Percentiles rank a stretch among this genome's conserved stretches.
These are phyloP conservation scores for Phenganax marumi DNA, from an alignment of 92 coral and sea anemone species.

Conservation along the genomic window DNA sequence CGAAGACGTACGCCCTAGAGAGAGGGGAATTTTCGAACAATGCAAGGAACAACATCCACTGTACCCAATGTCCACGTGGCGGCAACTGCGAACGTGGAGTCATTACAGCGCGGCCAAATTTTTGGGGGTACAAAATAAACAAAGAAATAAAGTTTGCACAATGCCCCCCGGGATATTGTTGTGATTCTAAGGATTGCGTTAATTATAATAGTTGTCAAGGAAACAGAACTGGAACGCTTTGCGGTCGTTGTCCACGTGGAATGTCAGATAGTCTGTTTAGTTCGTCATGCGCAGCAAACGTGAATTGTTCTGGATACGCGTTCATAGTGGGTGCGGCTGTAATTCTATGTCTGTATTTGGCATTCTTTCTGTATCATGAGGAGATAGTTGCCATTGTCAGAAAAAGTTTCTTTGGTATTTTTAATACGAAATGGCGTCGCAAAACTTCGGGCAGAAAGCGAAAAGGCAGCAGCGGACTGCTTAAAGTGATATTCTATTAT, in stretches of 20 bases:
- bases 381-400: not conserved
- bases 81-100: conserved; percentile 7
- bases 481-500: conserved; percentile 32
- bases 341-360: not conserved
- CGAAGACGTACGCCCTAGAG: conserved; percentile 6
- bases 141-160: not conserved
- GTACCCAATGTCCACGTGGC: conserved; percentile 14
- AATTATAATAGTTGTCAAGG: conserved; percentile 30
- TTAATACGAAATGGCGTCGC: not conserved
- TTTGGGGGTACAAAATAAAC: conserved; percentile 24
- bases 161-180: conserved; percentile 40
- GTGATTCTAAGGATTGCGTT: conserved; percentile 19
- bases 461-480: not conserved
- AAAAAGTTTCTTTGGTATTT: not conserved
- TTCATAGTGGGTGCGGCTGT: not conserved
- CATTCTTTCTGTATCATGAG: conserved; percentile 27
- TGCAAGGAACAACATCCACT: not conserved
- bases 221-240: conserved; percentile 34
- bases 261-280: conserved; percentile 29
- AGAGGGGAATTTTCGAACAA: not conserved
- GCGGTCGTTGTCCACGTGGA: conserved; percentile 22
- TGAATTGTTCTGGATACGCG: not conserved
- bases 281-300: conserved; percentile 11
- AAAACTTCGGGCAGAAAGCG: not conserved
- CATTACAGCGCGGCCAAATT: conserved; percentile 27